phyloP scores from a whole-genome alignment of 1,140 invertebrate species.

The roundworm (Caenorhabditis elegans) region DNA sequence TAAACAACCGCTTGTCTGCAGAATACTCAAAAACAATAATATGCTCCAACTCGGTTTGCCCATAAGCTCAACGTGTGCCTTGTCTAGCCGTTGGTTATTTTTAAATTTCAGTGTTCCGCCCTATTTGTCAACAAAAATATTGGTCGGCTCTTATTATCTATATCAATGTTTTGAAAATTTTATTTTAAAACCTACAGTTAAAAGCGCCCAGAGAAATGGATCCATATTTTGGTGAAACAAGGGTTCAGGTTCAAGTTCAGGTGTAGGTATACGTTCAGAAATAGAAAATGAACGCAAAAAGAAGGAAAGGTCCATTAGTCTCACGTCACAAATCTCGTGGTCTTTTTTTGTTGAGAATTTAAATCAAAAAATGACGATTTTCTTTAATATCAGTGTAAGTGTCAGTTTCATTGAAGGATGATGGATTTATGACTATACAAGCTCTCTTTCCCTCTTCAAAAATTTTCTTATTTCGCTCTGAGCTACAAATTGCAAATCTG shows the following conservation, averaged over 20 bases:
- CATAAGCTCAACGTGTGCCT: background rate
- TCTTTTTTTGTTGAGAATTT: background rate
- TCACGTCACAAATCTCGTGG: background rate
- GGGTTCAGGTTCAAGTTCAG: too few species aligned
- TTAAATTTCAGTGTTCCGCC: background rate
- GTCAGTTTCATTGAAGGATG: background rate
- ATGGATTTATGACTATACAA: conserved; percentile 10
- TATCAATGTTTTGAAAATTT: background rate
- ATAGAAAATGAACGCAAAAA: background rate
- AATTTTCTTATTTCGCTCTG: background rate
- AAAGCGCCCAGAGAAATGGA: background rate
- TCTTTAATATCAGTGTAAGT: conserved; percentile 10
- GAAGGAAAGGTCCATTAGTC: background rate
- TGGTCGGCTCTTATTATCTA: background rate
- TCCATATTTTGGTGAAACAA: background rate
- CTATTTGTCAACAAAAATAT: background rate
- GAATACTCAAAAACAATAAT: background rate
- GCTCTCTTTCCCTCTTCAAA: background rate
- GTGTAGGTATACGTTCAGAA: background rate
- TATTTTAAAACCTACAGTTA: background rate
- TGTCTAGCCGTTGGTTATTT: background rate
- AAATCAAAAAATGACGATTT: background rate
- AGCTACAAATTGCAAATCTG: background rate
- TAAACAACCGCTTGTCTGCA: background rate
- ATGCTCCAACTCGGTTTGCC: too few species aligned